A percentile compares a stretch with the other conserved stretches of the same genome.
Conservation (phyloP, 2,888 invertebrate species). For the Platerodrilus igneus region DNA sequence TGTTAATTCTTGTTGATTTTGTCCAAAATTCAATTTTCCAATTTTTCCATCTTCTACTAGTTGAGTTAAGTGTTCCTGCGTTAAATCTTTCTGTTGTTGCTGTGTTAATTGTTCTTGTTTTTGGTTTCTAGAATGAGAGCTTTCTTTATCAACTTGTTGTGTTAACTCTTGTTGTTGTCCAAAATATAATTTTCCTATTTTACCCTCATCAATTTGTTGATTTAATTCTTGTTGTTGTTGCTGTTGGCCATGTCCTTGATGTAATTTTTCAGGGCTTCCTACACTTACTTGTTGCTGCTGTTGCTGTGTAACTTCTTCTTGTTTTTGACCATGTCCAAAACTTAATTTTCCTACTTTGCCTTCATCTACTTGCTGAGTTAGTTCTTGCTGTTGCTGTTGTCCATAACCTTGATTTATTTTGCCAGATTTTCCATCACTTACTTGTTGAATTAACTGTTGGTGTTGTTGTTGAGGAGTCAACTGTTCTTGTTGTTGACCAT, state of each 20-base stretch:
- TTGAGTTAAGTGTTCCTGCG: slow-evolving; percentile 29
- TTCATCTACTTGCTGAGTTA: slow-evolving; percentile 30
- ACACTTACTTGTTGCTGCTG: no score
- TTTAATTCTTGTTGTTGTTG: slow-evolving; percentile 26
- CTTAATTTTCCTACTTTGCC: slow-evolving; percentile 10
- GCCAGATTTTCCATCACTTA: no score
- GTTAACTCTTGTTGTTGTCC: slow-evolving; percentile 26
- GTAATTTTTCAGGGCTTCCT: no score
- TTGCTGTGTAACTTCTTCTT: no score
- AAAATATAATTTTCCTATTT: no score
- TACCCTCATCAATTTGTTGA: slow-evolving; percentile 30
- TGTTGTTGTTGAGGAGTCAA: slow-evolving; percentile 13
- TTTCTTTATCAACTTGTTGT: slow-evolving; percentile 19
- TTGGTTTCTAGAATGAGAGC: no score
- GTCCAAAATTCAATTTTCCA: slow-evolving; percentile 10
- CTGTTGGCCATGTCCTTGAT: no score
- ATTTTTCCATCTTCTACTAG: slow-evolving; percentile 30
- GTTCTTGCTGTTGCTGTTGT: slow-evolving; percentile 18
- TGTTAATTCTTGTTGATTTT: slow-evolving; percentile 8
- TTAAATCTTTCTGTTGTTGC: slow-evolving; percentile 13
- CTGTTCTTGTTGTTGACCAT: slow-evolving; percentile 15
- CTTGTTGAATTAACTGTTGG: no score
- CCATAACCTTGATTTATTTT: no score
- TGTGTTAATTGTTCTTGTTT: slow-evolving; percentile 18
- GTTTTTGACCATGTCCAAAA: slow-evolving; percentile 8